Base-by-base conservation (phyloP, 2,113 vertebrate species). In the Anoura caudifer region DNA sequence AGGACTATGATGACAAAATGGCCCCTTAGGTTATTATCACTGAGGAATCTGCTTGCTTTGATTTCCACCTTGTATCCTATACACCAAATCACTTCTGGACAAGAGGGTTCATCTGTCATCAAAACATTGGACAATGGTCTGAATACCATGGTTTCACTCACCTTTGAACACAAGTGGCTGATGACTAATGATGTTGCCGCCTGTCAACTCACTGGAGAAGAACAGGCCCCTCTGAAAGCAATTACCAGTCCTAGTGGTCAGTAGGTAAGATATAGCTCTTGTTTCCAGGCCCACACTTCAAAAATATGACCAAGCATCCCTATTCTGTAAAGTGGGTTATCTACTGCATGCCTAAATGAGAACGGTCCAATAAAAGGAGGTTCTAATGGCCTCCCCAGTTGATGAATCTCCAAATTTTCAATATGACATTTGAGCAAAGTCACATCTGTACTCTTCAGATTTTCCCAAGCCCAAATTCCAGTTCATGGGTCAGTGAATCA, bases 191-290 rank as follows among this genome's bases (percentile, higher is more conserved):
- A 22, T 16, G 12, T 67, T 81, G 11, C 28, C 41, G 5, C 22
- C 43, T 90, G 96, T n/a, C 43, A 82, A 52, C 28, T 94, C 93
- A 86, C 47, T 72, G 9, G 84, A 95, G 76, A 92, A 72, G 72
- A 94, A 54, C 47, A 95, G 54, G 45, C 33, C 56, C 81, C 69
- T 90, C 54, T 85, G 94, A 92, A 97, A 97, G 81, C 90, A 92
- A 95, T 93, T 97, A 96, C 87, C 79, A 93, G 80, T 41, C 89
- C 59, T 87, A 3, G 54, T 87, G 65, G 84, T 95, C 90, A 94
- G 85, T 26, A 79, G 79, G 50, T 95, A 81, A 94, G 41, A 24
- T 20, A 63, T 43, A 45, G 84, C 38, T 96, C 59, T 56, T 88
- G 22, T 88, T 81, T 36, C 82, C 43, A 79, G 22, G 52, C 41